A percentile compares a stretch with the other conserved stretches of the same genome.
These are phyloP conservation scores for Branchinecta sandiegonensis DNA, from an alignment of 2,888 invertebrate species.

Conservation along the genomic window DNA sequence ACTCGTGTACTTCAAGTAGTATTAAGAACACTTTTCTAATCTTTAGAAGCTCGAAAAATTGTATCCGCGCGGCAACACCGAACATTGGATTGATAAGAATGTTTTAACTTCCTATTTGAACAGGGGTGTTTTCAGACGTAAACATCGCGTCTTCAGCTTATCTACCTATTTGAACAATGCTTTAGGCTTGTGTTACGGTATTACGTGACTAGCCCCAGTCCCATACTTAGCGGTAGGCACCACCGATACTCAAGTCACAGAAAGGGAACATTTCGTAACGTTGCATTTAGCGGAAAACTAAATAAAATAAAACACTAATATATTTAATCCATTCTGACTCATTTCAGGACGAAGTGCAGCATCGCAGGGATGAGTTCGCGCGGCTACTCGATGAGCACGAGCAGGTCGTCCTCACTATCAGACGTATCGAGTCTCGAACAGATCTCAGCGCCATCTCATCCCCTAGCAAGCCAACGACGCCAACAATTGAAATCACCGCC, in stretches of 20 bases:
- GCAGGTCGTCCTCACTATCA: slow-evolving; percentile 36
- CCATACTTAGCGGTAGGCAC: background rate
- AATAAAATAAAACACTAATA: background rate
- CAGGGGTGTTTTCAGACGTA: no score
- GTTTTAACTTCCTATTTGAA: no score
- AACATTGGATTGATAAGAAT: no score
- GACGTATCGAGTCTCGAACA: slow-evolving; percentile 33
- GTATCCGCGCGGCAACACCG: no score
- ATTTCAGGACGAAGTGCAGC: slow-evolving; percentile 35
- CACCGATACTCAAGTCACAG: background rate
- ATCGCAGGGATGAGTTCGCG: slow-evolving; percentile 36
- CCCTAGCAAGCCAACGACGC: background rate
- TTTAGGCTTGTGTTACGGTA: no score
- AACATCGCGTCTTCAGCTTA: no score
- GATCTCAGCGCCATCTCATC: background rate
- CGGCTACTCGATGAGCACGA: slow-evolving; percentile 37
- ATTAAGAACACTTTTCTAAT: no score
- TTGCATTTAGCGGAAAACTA: background rate
- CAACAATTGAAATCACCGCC: slow-evolving; percentile 6
- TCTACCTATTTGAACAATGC: no score
- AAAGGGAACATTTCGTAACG: background rate
- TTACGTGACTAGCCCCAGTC: background rate
- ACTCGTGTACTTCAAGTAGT: no score
- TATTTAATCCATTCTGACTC: slow-evolving; percentile 2
- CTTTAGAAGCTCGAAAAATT: no score